Conservation (phyloP, 2,113 vertebrate genomes). For the Tylochromis polylepis region DNA sequence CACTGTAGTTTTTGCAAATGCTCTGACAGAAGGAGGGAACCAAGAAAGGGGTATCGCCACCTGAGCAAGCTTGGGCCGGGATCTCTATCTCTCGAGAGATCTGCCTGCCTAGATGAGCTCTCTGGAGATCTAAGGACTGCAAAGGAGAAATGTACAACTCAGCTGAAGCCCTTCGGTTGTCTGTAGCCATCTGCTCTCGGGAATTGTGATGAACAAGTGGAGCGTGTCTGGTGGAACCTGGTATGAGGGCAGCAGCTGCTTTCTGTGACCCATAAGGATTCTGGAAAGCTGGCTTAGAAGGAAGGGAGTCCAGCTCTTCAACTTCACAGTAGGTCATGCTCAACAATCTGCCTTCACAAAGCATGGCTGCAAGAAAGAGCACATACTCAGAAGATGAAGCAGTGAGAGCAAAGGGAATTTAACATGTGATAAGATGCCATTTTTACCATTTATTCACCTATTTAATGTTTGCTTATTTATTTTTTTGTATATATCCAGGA, state of each 20-base stretch:
- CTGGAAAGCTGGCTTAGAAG: not conserved
- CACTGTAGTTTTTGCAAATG: slow-evolving; percentile 93
- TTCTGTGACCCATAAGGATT: slow-evolving; percentile 32
- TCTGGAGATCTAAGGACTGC: slow-evolving; percentile 2
- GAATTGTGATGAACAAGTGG: slow-evolving; percentile 31
- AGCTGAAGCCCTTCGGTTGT: not conserved
- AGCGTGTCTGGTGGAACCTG: slow-evolving; percentile 6
- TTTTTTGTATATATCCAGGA: not conserved
- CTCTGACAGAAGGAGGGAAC: slow-evolving; percentile 92
- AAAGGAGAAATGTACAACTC: slow-evolving; percentile 8
- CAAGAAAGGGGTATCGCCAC: slow-evolving; percentile 78
- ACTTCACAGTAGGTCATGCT: slow-evolving; percentile 73
- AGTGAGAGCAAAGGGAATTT: not conserved
- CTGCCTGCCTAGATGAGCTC: slow-evolving; percentile 28
- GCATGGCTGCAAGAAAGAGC: slow-evolving; percentile 75
- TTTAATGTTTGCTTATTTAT: not conserved
- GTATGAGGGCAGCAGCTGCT: slow-evolving; percentile 27
- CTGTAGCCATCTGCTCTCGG: slow-evolving; percentile 51
- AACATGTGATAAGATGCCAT: not conserved
- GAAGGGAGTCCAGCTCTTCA: slow-evolving; percentile 11
- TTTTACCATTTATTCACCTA: not conserved
- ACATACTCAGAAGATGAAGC: not conserved
- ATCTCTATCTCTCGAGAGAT: slow-evolving; percentile 63
- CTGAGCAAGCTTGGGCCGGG: slow-evolving; percentile 53
- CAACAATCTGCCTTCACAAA: slow-evolving; percentile 87